A percentile compares a stretch with the other conserved stretches of the same genome.
phyloP scores from a whole-genome alignment of 2,797 vertebrate genomes.

The Clarias platycephalus region DNA sequence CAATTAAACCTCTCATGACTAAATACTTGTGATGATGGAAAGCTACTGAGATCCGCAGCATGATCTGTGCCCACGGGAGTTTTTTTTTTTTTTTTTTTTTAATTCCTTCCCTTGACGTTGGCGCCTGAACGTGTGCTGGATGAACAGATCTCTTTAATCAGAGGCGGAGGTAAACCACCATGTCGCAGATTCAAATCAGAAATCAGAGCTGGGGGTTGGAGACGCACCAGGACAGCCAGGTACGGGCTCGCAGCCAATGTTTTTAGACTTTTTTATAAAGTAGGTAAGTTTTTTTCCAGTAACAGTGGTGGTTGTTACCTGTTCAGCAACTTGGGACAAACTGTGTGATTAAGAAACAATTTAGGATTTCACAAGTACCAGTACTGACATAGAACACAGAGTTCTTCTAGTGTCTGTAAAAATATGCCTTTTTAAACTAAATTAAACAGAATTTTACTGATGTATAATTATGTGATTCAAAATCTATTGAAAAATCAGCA shows the following conservation, averaged over 20 bases:
- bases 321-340: not conserved
- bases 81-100: not conserved
- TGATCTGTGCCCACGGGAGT: constrained; percentile 1
- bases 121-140: not conserved
- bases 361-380: not conserved
- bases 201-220: not conserved
- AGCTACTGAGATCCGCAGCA: constrained; percentile 10
- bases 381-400: not conserved
- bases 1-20: constrained; percentile 1
- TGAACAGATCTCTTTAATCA: not conserved
- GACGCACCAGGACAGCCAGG: not conserved
- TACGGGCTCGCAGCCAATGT: not conserved
- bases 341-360: not conserved
- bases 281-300: not conserved
- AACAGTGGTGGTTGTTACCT: not conserved
- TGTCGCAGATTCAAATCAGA: constrained; percentile 20
- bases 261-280: not conserved
- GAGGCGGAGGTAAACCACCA: not conserved
- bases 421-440: not conserved
- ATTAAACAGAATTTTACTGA: not conserved
- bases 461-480: not conserved
- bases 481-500: too few relatives aligned
- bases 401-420: not conserved
- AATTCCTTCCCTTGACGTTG: not conserved
- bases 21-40: constrained; percentile 25